These are phyloP conservation scores for Aromia moschata DNA, from an alignment of 2,888 invertebrate species.

Conservation along the genomic window DNA sequence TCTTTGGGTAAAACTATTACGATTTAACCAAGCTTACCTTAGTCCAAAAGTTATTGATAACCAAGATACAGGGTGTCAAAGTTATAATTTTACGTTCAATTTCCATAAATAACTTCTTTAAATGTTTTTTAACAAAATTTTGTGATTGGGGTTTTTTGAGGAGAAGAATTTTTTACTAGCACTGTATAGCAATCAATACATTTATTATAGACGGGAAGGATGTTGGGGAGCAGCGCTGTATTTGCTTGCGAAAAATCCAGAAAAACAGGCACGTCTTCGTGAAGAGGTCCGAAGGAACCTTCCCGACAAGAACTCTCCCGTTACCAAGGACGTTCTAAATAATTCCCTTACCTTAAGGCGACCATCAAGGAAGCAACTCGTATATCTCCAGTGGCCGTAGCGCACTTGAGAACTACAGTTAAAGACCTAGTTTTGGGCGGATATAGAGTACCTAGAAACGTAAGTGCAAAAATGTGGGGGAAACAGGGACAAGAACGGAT, in stretches of 20 bases:
- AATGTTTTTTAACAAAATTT: too few species aligned
- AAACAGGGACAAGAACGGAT: background rate
- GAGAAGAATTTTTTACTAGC: too few species aligned
- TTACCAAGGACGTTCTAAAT: constrained; percentile 59
- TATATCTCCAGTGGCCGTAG: constrained; percentile 50
- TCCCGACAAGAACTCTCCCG: constrained; percentile 48
- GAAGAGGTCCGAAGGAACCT: constrained; percentile 57
- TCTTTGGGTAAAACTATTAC: too few species aligned
- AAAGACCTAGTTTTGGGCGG: constrained; percentile 58
- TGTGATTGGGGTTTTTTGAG: too few species aligned
- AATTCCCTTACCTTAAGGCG: constrained; percentile 68
- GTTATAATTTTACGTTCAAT: too few species aligned
- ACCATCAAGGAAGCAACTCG: constrained; percentile 72
- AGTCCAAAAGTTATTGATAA: too few species aligned
- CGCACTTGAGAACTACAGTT: constrained; percentile 44
- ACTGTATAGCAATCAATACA: background rate
- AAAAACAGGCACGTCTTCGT: constrained; percentile 60
- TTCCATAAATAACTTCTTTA: too few species aligned
- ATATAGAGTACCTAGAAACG: constrained; percentile 57
- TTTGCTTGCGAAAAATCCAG: constrained; percentile 61
- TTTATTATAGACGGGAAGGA: constrained; percentile 62
- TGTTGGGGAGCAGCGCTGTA: constrained; percentile 61
- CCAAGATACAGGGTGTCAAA: too few species aligned
- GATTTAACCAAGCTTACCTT: too few species aligned
- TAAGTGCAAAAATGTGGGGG: constrained; percentile 40